These are phyloP conservation scores for Taurulus bubalis DNA, from an alignment of 2,113 vertebrate genomes.

Conservation along the genomic window DNA sequence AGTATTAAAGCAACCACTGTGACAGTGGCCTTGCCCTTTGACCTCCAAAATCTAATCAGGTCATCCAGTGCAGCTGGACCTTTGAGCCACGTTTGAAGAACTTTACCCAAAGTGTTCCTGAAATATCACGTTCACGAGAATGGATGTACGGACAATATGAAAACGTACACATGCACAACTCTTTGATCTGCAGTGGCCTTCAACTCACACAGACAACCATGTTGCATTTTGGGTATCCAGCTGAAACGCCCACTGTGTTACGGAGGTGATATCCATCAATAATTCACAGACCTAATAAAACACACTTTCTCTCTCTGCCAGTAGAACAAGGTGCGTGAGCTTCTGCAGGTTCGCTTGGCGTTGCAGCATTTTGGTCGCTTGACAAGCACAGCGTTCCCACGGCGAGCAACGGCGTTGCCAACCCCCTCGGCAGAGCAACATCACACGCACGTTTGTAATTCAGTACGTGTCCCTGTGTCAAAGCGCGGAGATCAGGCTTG, in stretches of 20 bases:
- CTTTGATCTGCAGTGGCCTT: not conserved
- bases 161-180: not conserved
- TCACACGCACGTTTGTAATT: slow-evolving; percentile 21
- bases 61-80: not conserved
- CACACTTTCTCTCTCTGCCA: slow-evolving; percentile 23
- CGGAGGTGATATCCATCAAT: not conserved
- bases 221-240: not conserved
- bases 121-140: not conserved
- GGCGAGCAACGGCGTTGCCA: slow-evolving; percentile 18
- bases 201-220: not conserved
- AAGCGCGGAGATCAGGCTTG: not conserved
- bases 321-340: slow-evolving; percentile 16
- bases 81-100: not conserved
- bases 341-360: not conserved
- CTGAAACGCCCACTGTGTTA: not conserved
- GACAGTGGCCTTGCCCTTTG: not conserved
- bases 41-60: not conserved
- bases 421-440: slow-evolving; percentile 27
- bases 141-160: too few species aligned
- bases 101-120: not conserved
- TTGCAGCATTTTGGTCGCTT: not conserved
- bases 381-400: slow-evolving; percentile 3
- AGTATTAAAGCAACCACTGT: too few species aligned
- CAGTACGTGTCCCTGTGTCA: slow-evolving; percentile 11
- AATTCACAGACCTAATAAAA: not conserved